Percentiles rank a stretch among this genome's conserved stretches.
Evolutionary conservation across 2,797 vertebrate species (phyloP).

Genomic region (Brotula barbata): DNA sequence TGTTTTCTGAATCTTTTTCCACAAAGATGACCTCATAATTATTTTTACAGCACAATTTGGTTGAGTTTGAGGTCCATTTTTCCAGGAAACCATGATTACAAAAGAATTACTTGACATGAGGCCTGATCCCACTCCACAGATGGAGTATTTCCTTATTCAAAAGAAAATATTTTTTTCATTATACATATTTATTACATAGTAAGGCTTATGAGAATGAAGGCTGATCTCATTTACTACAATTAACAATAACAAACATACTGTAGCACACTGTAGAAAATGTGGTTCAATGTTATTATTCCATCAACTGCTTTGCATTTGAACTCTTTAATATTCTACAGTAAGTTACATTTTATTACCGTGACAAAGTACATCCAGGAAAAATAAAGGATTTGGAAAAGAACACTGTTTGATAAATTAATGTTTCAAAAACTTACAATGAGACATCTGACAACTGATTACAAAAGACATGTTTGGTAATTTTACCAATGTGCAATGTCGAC

Average conservation of each 20-base stretch:
- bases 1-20: constrained; percentile 36
- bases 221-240: constrained; percentile 4
- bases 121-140: too few species aligned
- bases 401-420: constrained; percentile 43
- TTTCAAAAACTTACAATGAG: constrained; percentile 25
- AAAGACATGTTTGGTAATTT: background rate
- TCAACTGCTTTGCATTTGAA: constrained; percentile 29
- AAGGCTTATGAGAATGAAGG: background rate
- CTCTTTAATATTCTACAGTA: constrained; percentile 59
- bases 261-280: constrained; percentile 41
- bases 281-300: constrained; percentile 27
- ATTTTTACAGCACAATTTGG: constrained; percentile 10
- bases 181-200: constrained; percentile 33
- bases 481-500: background rate
- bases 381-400: constrained; percentile 32
- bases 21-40: constrained; percentile 31
- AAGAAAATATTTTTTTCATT: too few species aligned
- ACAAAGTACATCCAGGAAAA: constrained; percentile 20
- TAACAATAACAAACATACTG: constrained; percentile 58
- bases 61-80: constrained; percentile 17
- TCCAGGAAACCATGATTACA: constrained; percentile 18
- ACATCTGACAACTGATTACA: constrained; percentile 12
- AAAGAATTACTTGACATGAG: too few species aligned
- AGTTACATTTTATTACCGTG: constrained; percentile 64
- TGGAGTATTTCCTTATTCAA: too few species aligned